Evolutionary conservation across 2,113 vertebrate genomes (phyloP).

Genomic region (Cichladusa arquata): DNA sequence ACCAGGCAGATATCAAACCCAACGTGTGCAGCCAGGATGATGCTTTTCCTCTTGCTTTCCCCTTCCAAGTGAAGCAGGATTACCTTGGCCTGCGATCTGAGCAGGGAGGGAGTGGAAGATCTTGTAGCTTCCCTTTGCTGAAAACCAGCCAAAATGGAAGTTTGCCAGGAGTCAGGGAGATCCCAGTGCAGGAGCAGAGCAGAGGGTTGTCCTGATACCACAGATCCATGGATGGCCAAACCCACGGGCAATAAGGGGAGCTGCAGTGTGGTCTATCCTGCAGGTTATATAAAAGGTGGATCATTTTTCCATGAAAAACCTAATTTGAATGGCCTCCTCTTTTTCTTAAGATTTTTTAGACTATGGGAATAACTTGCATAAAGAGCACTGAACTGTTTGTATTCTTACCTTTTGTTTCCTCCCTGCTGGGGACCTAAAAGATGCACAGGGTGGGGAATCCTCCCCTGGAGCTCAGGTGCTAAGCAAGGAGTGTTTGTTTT

Average conservation of each 20-base stretch:
- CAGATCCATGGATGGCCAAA: background rate
- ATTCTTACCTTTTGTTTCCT: background rate
- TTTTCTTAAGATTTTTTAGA: background rate
- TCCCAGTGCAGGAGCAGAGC: background rate
- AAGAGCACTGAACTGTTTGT: background rate
- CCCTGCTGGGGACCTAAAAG: too few species aligned
- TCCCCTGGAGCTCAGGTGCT: background rate
- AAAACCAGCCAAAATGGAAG: background rate
- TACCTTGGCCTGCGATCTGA: background rate
- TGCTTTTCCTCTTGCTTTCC: background rate
- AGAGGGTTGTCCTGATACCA: background rate
- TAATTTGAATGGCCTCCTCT: background rate
- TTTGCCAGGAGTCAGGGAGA: background rate
- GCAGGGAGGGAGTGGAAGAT: background rate
- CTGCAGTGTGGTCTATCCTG: background rate
- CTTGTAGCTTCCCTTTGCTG: background rate
- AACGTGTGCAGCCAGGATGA: background rate
- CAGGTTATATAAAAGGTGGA: background rate
- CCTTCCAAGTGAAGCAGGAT: background rate
- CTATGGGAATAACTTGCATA: background rate
- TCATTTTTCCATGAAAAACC: background rate
- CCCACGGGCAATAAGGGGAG: rapidly evolving
- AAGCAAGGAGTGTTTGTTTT: background rate
- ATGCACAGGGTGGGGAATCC: background rate
- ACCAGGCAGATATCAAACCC: background rate